Evolutionary conservation across 2,888 invertebrate genomes (phyloP).

Genomic region (Erannis defoliaria): DNA sequence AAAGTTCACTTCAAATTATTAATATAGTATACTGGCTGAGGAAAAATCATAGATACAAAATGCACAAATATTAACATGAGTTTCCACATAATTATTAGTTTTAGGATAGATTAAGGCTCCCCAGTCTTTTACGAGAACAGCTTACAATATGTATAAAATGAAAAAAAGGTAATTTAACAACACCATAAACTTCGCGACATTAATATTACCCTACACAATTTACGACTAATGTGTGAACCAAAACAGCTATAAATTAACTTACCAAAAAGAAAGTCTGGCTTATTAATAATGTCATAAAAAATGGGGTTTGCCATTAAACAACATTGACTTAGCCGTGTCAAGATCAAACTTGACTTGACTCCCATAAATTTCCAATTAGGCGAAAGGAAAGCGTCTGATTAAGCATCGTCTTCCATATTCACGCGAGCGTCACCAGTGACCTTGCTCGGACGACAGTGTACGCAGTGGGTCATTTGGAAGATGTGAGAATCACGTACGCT

Average conservation of each 20-base stretch:
- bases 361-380: constrained; percentile 43
- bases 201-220: constrained; percentile 4
- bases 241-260: constrained; percentile 11
- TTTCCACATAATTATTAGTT: too few relatives aligned
- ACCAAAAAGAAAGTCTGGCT: constrained; percentile 23
- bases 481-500: constrained; percentile 9
- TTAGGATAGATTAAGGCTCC: too few relatives aligned
- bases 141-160: not conserved
- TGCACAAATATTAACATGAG: too few relatives aligned
- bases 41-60: too few relatives aligned
- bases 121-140: too few relatives aligned
- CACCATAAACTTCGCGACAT: not conserved
- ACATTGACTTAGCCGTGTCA: constrained; percentile 15
- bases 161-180: not conserved
- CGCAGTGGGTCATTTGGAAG: constrained; percentile 1
- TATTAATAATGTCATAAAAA: constrained; percentile 17
- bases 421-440: constrained; percentile 22
- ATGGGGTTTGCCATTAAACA: constrained; percentile 8
- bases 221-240: constrained; percentile 8
- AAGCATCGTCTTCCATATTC: constrained; percentile 31
- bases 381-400: constrained; percentile 38
- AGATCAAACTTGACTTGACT: constrained; percentile 28
- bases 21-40: too few relatives aligned
- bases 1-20: too few relatives aligned
- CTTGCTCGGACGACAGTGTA: constrained; percentile 11